phyloP scores from a whole-genome alignment of 2,888 invertebrate genomes.

The Cheilosia scutellata region DNA sequence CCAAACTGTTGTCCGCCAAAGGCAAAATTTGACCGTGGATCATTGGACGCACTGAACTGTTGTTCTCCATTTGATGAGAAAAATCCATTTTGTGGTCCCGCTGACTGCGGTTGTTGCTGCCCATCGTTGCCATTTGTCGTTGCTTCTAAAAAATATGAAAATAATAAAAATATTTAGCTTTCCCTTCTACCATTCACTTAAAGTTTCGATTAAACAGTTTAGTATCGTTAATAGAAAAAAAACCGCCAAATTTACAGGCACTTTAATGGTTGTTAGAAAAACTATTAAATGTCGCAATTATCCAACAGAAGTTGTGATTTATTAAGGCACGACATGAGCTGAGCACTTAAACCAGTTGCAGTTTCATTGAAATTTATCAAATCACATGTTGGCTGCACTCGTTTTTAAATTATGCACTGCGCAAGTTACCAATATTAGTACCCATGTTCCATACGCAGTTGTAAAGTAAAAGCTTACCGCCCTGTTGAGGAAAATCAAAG shows the following conservation, averaged over 20 bases:
- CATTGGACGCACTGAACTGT: conserved; percentile 22
- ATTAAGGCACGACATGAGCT: neutral
- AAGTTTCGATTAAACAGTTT: too few species aligned
- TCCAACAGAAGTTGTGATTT: neutral
- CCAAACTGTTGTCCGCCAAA: conserved; percentile 44
- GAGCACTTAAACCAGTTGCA: conserved; percentile 8
- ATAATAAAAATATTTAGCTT: neutral
- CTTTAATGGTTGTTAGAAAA: neutral
- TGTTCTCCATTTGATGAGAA: conserved; percentile 29
- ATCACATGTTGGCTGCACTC: too few species aligned
- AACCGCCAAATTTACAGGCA: too few species aligned
- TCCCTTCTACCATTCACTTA: too few species aligned
- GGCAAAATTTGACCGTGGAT: conserved; percentile 30
- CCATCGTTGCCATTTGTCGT: conserved; percentile 16
- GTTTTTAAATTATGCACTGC: too few species aligned
- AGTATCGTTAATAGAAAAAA: too few species aligned
- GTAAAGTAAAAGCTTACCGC: conserved; percentile 39
- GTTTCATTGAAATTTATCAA: too few species aligned
- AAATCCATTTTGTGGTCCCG: conserved; percentile 40
- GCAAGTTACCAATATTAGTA: neutral
- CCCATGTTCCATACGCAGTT: neutral
- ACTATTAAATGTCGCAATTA: neutral
- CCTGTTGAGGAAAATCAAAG: conserved; percentile 56
- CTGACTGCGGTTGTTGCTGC: conserved; percentile 25
- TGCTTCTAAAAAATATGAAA: conserved; percentile 29